Conservation (phyloP, 1,140 invertebrate genomes). For the Pemphigus obesinymphae region DNA sequence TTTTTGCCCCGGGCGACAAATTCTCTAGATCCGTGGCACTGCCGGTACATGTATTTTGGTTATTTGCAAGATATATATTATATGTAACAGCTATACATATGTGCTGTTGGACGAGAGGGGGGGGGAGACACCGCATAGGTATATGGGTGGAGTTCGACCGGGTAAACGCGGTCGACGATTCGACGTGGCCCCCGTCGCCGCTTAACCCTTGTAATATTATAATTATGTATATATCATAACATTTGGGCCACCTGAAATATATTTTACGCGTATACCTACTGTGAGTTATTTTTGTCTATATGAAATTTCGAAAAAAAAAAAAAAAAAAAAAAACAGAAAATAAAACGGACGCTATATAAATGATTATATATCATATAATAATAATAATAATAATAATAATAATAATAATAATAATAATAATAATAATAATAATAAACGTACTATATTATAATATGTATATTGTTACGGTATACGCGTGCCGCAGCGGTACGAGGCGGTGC, state of each 20-base stretch:
- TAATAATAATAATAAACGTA: neutral
- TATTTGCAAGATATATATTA: too few relatives aligned
- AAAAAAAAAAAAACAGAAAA: too few relatives aligned
- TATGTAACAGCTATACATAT: too few relatives aligned
- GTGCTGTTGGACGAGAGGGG: too few relatives aligned
- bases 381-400: neutral
- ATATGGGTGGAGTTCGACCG: conserved; percentile 5
- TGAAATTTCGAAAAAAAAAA: too few relatives aligned
- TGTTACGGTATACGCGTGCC: neutral
- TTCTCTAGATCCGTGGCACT: too few relatives aligned
- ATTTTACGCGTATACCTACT: too few relatives aligned
- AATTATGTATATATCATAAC: neutral
- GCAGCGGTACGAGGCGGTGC: neutral
- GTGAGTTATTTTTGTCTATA: too few relatives aligned
- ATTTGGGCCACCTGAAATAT: neutral
- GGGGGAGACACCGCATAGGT: too few relatives aligned
- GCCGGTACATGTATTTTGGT: too few relatives aligned
- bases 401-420: neutral
- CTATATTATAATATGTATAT: too few relatives aligned
- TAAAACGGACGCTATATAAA: neutral
- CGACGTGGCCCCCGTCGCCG: neutral
- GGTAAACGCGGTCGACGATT: conserved; percentile 15
- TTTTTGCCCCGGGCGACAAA: too few relatives aligned
- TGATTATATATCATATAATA: neutral
- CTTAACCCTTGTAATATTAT: neutral